phyloP scores from a whole-genome alignment of 2,888 invertebrate genomes.

The Amphipyra tragopoginis region DNA sequence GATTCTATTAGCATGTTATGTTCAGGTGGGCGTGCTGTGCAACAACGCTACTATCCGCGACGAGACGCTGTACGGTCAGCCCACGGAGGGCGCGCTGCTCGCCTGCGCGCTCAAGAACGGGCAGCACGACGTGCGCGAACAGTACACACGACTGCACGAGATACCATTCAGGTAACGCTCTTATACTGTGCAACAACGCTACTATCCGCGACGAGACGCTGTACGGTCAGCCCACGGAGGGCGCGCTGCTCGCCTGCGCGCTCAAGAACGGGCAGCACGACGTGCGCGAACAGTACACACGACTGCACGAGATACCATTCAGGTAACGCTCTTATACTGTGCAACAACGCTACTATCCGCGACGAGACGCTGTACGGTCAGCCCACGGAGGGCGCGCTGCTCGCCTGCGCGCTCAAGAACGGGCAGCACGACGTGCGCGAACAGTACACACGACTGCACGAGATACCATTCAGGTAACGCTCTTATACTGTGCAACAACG shows the following conservation, averaged over 20 bases:
- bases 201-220: slow-evolving; percentile 95
- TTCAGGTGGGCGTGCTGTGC: slow-evolving; percentile 95
- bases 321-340: slow-evolving; percentile 94
- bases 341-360: slow-evolving; percentile 98
- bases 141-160: slow-evolving; percentile 96
- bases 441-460: slow-evolving; percentile 95
- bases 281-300: slow-evolving; percentile 93
- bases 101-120: slow-evolving; percentile 98
- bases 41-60: slow-evolving; percentile 98
- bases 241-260: slow-evolving; percentile 97
- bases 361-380: slow-evolving; percentile 96
- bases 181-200: slow-evolving; percentile 99
- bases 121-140: slow-evolving; percentile 94
- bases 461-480: slow-evolving; percentile 97
- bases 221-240: slow-evolving; percentile 99
- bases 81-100: slow-evolving; percentile 99
- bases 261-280: slow-evolving; percentile 97
- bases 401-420: slow-evolving; percentile 98
- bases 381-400: slow-evolving; percentile 99
- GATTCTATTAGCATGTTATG: background rate
- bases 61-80: slow-evolving; percentile 96
- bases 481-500: slow-evolving; percentile 99
- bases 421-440: slow-evolving; percentile 95
- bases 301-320: slow-evolving; percentile 98
- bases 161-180: slow-evolving; percentile 97